Conservation (phyloP, 2,113 vertebrate species). For the Ariopsis seemanni region DNA sequence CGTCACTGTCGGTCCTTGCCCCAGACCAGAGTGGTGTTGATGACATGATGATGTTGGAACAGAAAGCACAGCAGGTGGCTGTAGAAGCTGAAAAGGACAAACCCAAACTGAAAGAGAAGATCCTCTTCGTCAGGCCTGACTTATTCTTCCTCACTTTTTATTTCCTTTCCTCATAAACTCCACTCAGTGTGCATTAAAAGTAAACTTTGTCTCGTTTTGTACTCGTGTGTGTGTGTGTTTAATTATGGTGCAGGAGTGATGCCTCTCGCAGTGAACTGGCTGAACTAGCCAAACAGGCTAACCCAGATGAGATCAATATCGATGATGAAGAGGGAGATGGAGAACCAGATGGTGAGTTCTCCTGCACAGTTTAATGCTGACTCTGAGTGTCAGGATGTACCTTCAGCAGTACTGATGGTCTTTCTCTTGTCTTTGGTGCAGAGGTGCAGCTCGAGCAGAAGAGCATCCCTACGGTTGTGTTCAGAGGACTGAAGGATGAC, state of each 20-base stretch:
- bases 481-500: constrained; percentile 87
- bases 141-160: background rate
- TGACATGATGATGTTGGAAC: constrained; percentile 90
- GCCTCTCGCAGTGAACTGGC: constrained; percentile 85
- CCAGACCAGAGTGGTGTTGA: constrained; percentile 84
- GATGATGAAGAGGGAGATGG: constrained; percentile 77
- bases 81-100: constrained; percentile 84
- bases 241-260: constrained; percentile 76
- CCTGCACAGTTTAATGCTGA: background rate
- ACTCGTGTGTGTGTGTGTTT: background rate
- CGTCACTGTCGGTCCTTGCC: constrained; percentile 83
- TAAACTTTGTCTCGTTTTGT: background rate
- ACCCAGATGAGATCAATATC: constrained; percentile 90
- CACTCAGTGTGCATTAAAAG: background rate
- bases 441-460: constrained; percentile 91
- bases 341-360: constrained; percentile 81
- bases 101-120: constrained; percentile 85
- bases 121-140: constrained; percentile 87
- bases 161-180: background rate
- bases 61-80: constrained; percentile 84
- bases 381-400: background rate
- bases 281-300: constrained; percentile 83
- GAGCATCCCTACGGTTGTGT: constrained; percentile 83
- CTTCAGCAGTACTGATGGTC: constrained; percentile 5
- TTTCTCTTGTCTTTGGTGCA: constrained; percentile 56